A percentile compares a stretch with the other conserved stretches of the same genome.
Evolutionary conservation across 2,113 vertebrate species (phyloP).

Genomic region (Nesospiza acunhae): DNA sequence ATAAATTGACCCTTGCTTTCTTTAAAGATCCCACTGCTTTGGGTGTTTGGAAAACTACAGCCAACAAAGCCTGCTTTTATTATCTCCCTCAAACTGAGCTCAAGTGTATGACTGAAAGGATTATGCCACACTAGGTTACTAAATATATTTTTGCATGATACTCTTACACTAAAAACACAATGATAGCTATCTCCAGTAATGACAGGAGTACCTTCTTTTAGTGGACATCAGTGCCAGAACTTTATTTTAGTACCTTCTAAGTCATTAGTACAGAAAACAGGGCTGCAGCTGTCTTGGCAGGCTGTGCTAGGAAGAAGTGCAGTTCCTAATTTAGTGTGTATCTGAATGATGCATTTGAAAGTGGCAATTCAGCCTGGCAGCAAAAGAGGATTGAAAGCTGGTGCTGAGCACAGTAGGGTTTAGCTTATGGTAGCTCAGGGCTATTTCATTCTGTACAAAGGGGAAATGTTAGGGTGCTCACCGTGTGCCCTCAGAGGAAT

Average conservation of each 20-base stretch:
- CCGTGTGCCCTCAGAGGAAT: neutral
- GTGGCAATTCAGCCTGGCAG: neutral
- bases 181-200: neutral
- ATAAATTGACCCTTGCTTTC: neutral
- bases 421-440: neutral
- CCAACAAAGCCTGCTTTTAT: neutral
- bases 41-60: neutral
- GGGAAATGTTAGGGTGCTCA: neutral
- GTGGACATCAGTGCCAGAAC: neutral
- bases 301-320: neutral
- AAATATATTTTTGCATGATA: conserved; percentile 2
- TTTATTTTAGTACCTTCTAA: conserved; percentile 31
- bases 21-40: neutral
- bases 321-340: neutral
- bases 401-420: neutral
- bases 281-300: conserved; percentile 27
- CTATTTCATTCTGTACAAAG: neutral
- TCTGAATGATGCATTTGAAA: conserved; percentile 10
- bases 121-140: neutral
- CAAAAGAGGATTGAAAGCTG: neutral
- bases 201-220: neutral
- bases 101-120: neutral
- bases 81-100: neutral
- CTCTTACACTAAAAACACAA: neutral
- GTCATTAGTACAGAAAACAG: neutral